A percentile compares a stretch with the other conserved stretches of the same genome.
Conservation (phyloP, 2,113 vertebrate species). For the Xiphorhynchus elegans region DNA sequence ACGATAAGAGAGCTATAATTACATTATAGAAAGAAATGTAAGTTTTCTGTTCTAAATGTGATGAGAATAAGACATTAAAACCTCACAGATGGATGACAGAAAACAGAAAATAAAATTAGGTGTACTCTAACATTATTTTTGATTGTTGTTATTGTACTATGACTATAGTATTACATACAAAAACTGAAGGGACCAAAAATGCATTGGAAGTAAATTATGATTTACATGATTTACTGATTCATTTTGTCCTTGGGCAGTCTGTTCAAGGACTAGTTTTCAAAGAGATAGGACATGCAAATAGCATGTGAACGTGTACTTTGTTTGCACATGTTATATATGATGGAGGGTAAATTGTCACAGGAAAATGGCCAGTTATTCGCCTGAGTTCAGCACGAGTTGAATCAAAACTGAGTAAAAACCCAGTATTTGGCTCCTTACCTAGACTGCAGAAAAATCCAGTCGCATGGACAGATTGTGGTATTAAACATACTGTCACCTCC, state of each 20-base stretch:
- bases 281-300: neutral
- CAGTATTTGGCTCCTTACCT: neutral
- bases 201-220: slow-evolving; percentile 2
- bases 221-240: neutral
- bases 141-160: neutral
- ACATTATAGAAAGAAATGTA: slow-evolving; percentile 34
- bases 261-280: neutral
- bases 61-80: slow-evolving; percentile 42
- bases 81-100: neutral
- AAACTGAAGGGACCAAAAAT: slow-evolving; percentile 31
- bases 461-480: neutral
- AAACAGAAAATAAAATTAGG: slow-evolving; percentile 37
- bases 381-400: neutral
- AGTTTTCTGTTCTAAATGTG: slow-evolving; percentile 35
- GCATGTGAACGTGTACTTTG: neutral
- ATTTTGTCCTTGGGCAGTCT: neutral
- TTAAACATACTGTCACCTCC: neutral
- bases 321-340: neutral
- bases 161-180: neutral
- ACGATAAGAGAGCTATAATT: slow-evolving; percentile 43
- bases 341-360: neutral
- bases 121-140: slow-evolving; percentile 2
- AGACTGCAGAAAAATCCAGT: neutral
- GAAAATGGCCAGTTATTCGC: neutral
- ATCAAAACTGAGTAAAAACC: neutral